Evolutionary conservation across 2,113 vertebrate species (phyloP).

Genomic region (Okapia johnstoni): DNA sequence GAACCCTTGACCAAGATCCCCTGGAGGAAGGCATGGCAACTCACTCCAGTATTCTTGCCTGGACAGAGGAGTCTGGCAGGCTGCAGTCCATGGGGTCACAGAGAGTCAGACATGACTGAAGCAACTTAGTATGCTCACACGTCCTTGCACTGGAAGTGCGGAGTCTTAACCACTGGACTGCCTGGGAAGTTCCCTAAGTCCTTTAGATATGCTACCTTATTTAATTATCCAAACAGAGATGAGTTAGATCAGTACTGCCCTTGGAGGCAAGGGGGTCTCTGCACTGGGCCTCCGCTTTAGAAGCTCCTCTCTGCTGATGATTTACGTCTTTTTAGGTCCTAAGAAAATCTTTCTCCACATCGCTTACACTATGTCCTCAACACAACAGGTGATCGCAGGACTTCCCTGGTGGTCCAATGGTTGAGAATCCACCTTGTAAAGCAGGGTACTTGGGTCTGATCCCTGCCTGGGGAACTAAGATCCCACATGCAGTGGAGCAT

Average conservation of each 20-base stretch:
- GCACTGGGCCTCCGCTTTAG: background rate
- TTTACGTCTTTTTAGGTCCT: background rate
- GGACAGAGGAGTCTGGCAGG: background rate
- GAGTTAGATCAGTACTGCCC: background rate
- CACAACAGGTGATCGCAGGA: background rate
- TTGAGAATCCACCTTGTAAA: background rate
- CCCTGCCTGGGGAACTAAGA: background rate
- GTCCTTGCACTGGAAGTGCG: background rate
- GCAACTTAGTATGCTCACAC: accelerated
- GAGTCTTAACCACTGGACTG: background rate
- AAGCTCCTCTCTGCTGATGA: background rate
- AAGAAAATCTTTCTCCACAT: background rate
- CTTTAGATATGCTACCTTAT: background rate
- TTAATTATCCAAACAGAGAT: background rate
- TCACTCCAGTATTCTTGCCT: background rate
- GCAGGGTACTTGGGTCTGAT: background rate
- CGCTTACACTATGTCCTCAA: background rate
- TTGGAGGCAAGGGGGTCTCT: background rate
- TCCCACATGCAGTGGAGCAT: background rate
- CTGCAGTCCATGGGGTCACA: background rate
- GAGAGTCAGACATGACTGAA: background rate
- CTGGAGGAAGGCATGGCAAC: background rate
- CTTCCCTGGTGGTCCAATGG: background rate
- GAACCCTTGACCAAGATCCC: background rate
- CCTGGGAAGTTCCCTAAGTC: background rate